Conservation (phyloP, 2,888 invertebrate species). For the Calameuta idolon region DNA sequence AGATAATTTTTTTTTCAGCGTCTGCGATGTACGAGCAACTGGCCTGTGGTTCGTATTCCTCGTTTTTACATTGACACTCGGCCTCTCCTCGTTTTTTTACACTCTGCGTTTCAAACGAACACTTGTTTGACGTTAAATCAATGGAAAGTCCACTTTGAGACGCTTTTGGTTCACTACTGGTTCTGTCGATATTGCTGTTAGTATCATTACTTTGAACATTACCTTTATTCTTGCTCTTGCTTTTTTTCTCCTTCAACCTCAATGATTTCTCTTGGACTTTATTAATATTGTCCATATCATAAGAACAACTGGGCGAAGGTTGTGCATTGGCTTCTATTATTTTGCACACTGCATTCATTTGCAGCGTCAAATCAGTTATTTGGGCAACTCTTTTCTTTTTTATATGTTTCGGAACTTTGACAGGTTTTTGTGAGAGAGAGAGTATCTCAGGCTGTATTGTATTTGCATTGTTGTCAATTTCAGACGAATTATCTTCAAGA, state of each 20-base stretch:
- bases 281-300: neutral
- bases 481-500: conserved; percentile 9
- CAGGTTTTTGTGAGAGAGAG: neutral
- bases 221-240: neutral
- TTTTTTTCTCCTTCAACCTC: neutral
- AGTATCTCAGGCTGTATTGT: conserved; percentile 6
- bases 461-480: conserved; percentile 31
- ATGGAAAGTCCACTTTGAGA: too few species aligned
- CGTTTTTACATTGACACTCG: too few species aligned
- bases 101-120: too few species aligned
- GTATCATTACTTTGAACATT: neutral
- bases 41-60: too few species aligned
- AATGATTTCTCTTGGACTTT: neutral
- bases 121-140: too few species aligned
- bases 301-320: neutral
- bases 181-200: neutral
- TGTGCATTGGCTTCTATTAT: conserved; percentile 28
- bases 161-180: too few species aligned
- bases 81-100: too few species aligned
- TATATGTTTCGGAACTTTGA: conserved; percentile 28
- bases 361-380: conserved; percentile 39
- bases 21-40: too few species aligned
- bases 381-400: conserved; percentile 30
- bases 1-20: too few species aligned
- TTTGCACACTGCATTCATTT: conserved; percentile 38